These are phyloP conservation scores for Dicerorhinus sumatrensis DNA, from an alignment of 2,113 vertebrate species.

Conservation along the genomic window DNA sequence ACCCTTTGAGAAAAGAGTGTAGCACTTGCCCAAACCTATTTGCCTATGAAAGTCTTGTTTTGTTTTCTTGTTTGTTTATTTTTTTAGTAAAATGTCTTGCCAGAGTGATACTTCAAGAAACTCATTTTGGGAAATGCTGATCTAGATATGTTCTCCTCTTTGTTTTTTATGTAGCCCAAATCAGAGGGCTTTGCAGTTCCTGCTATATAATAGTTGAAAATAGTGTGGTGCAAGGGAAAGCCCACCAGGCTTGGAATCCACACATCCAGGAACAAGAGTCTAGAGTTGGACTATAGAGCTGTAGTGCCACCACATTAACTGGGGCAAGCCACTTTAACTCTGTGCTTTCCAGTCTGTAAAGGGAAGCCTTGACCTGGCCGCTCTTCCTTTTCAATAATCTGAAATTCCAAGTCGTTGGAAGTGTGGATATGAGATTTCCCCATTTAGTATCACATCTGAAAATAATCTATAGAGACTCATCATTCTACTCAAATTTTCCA, in stretches of 20 bases:
- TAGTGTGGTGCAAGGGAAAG: neutral
- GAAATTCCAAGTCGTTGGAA: neutral
- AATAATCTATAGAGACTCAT: neutral
- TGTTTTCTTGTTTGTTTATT: neutral
- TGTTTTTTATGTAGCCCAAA: neutral
- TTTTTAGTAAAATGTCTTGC: neutral
- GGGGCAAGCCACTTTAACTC: neutral
- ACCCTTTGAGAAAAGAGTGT: slow-evolving; percentile 14
- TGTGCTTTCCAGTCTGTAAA: neutral
- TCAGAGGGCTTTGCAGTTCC: neutral
- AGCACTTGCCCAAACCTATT: neutral
- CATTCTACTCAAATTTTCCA: neutral
- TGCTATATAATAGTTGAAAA: neutral
- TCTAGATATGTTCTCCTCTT: neutral
- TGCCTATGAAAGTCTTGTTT: slow-evolving; percentile 1
- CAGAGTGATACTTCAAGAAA: neutral
- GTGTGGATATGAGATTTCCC: neutral
- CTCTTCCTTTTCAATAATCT: neutral
- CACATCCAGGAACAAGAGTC: neutral
- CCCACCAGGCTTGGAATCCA: neutral
- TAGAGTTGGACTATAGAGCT: neutral
- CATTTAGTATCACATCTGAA: neutral
- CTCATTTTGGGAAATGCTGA: slow-evolving; percentile 4
- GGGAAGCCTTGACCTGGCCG: neutral
- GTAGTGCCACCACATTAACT: neutral